Evolutionary conservation across 2,113 vertebrate genomes (phyloP).

Genomic region (Choloepus hoffmanni): DNA sequence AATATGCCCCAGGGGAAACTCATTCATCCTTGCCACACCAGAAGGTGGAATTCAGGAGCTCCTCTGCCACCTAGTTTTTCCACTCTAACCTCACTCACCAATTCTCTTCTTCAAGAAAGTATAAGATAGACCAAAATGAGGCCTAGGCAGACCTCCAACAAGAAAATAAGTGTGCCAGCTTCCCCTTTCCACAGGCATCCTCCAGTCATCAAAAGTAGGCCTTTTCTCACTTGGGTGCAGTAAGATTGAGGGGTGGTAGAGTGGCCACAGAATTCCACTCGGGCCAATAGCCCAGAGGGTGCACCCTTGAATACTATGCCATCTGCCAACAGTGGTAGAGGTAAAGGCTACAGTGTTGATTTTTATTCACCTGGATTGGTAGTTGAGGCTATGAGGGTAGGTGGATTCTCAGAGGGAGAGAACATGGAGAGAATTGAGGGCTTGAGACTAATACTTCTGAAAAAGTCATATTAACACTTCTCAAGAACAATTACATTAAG

Average conservation of each 20-base stretch:
- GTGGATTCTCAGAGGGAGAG: background rate
- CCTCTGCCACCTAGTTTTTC: background rate
- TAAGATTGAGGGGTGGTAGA: background rate
- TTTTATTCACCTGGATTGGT: background rate
- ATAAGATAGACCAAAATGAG: background rate
- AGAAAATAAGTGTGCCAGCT: background rate
- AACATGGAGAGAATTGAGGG: background rate
- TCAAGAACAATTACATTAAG: background rate
- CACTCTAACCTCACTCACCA: background rate
- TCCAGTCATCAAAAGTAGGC: background rate
- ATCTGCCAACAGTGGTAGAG: background rate
- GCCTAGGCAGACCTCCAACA: background rate
- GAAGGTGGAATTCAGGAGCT: background rate
- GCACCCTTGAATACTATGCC: background rate
- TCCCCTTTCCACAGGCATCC: background rate
- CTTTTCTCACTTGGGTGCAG: background rate
- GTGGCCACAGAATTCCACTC: background rate
- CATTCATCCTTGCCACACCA: background rate
- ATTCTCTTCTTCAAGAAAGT: background rate
- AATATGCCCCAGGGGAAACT: background rate
- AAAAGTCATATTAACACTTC: no score
- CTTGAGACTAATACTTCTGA: background rate
- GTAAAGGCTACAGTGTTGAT: background rate
- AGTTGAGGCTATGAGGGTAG: background rate
- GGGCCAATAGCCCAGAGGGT: background rate